phyloP scores from a whole-genome alignment of 1,140 invertebrate genomes.

The Drosophila lacteicornis region DNA sequence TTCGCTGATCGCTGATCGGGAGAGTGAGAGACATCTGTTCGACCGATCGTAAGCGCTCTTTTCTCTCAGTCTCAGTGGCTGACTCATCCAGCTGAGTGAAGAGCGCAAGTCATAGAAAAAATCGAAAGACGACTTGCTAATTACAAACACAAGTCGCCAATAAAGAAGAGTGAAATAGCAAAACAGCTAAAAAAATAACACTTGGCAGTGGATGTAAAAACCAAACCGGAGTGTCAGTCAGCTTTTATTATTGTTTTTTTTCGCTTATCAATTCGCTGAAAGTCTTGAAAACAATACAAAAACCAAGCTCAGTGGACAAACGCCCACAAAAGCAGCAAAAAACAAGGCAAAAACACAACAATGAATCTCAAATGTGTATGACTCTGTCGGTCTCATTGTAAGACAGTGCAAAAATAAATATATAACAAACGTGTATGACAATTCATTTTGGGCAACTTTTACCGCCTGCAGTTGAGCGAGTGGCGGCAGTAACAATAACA shows the following conservation, averaged over 20 bases:
- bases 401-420: slow-evolving; percentile 36
- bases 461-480: slow-evolving; percentile 55
- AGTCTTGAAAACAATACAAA: slow-evolving; percentile 21
- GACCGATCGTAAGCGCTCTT: slow-evolving; percentile 21
- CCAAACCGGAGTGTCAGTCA: slow-evolving; percentile 29
- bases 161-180: slow-evolving; percentile 46
- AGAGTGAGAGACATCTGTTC: slow-evolving; percentile 7
- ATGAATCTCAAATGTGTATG: slow-evolving; percentile 45
- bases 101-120: slow-evolving; percentile 38
- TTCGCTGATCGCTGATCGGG: background rate
- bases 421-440: slow-evolving; percentile 52
- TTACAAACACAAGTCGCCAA: slow-evolving; percentile 53
- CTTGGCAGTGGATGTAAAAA: slow-evolving; percentile 49
- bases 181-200: slow-evolving; percentile 46
- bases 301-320: slow-evolving; percentile 19
- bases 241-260: slow-evolving; percentile 34
- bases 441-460: slow-evolving; percentile 73
- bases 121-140: slow-evolving; percentile 46
- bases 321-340: slow-evolving; percentile 19
- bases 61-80: slow-evolving; percentile 20
- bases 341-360: slow-evolving; percentile 22
- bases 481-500: slow-evolving; percentile 46
- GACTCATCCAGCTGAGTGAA: slow-evolving; percentile 45
- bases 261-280: slow-evolving; percentile 31
- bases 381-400: slow-evolving; percentile 14